These are phyloP conservation scores for cattle (Bos taurus) DNA, from an alignment of 2,113 vertebrate species.

Conservation along the genomic window DNA sequence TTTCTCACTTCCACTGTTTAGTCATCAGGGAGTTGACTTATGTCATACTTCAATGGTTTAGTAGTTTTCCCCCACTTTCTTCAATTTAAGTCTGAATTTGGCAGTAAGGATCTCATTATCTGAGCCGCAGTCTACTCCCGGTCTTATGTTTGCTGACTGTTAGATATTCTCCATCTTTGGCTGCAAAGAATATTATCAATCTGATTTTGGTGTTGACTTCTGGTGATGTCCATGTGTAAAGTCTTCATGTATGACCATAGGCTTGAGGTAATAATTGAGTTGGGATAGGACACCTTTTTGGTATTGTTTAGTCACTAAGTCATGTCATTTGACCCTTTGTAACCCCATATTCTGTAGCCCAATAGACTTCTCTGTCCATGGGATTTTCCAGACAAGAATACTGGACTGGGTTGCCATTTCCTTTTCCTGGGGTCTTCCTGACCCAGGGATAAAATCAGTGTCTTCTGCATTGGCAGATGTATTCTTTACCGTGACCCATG, in stretches of 20 bases:
- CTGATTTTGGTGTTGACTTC: background rate
- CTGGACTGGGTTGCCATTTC: background rate
- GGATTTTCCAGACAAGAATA: background rate
- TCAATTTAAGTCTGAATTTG: background rate
- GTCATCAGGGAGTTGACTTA: background rate
- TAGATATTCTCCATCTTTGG: background rate
- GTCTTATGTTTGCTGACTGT: background rate
- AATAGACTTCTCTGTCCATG: background rate
- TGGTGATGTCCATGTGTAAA: background rate
- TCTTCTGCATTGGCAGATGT: background rate
- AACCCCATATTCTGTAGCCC: background rate
- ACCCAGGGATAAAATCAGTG: background rate
- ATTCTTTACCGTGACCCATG: background rate
- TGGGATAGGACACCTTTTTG: background rate
- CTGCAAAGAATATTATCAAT: background rate
- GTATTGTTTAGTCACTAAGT: background rate
- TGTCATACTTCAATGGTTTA: background rate
- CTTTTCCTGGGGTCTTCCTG: background rate
- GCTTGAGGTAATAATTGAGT: background rate
- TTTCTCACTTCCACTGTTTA: background rate
- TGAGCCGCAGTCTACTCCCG: rapidly evolving
- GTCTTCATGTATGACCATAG: background rate
- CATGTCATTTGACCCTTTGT: background rate
- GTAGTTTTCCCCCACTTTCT: background rate
- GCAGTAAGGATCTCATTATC: background rate